Evolutionary conservation across 2,797 vertebrate genomes (phyloP).

Genomic region (Channallabes apus): DNA sequence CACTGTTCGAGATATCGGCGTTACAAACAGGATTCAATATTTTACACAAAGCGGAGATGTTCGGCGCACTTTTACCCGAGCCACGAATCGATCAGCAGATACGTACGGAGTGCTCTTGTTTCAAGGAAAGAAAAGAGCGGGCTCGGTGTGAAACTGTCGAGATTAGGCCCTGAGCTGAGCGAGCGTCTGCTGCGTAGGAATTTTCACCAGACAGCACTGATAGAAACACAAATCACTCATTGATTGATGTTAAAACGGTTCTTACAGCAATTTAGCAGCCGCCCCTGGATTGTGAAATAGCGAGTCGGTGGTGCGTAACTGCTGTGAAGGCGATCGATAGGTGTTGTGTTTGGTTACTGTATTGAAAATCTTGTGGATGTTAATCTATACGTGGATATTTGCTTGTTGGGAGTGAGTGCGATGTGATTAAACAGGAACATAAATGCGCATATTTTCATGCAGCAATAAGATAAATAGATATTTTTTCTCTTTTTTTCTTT

Average conservation of each 20-base stretch:
- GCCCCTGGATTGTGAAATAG: background rate
- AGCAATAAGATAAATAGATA: no score
- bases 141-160: conserved; percentile 38
- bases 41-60: conserved; percentile 41
- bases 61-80: conserved; percentile 51
- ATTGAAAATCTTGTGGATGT: conserved; percentile 30
- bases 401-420: background rate
- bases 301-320: conserved; percentile 20
- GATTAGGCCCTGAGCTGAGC: conserved; percentile 12
- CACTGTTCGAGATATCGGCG: conserved; percentile 22
- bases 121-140: conserved; percentile 39
- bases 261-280: conserved; percentile 19
- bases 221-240: conserved; percentile 40
- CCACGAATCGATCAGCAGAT: conserved; percentile 56
- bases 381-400: conserved; percentile 18
- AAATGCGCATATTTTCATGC: background rate
- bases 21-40: conserved; percentile 48
- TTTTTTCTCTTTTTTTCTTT: background rate
- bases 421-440: background rate
- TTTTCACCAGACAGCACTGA: background rate
- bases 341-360: conserved; percentile 31
- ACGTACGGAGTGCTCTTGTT: conserved; percentile 38
- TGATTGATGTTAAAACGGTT: conserved; percentile 25
- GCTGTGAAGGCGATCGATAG: conserved; percentile 9
- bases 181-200: background rate